A percentile compares a stretch with the other conserved stretches of the same genome.
phyloP scores from a whole-genome alignment of 2,888 invertebrate genomes.

The Acanthosepion esculentum region DNA sequence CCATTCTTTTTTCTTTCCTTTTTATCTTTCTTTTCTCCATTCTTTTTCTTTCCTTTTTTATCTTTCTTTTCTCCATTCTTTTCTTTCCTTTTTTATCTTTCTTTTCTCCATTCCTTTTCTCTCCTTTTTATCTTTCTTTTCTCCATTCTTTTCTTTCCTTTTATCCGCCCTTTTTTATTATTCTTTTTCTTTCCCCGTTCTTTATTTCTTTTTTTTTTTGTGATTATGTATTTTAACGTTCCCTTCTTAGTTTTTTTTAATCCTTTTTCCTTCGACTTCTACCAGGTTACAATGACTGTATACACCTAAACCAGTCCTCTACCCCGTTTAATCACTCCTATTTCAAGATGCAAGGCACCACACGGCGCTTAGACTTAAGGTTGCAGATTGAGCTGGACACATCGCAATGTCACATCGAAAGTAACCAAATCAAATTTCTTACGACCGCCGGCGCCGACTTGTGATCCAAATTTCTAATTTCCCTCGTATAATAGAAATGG shows the following conservation, averaged over 20 bases:
- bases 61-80: too few species aligned
- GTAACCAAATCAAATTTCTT: slow-evolving; percentile 16
- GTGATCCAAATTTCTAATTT: slow-evolving; percentile 8
- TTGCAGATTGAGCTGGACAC: not conserved
- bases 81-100: not conserved
- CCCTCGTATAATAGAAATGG: slow-evolving; percentile 15
- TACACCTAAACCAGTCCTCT: not conserved
- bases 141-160: too few species aligned
- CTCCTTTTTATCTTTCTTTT: accelerated
- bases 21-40: too few species aligned
- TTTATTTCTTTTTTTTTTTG: not conserved
- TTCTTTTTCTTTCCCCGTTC: not conserved
- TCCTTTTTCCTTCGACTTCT: not conserved
- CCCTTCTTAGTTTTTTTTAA: too few species aligned
- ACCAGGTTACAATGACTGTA: not conserved
- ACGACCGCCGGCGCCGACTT: not conserved
- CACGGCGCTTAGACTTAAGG: too few species aligned
- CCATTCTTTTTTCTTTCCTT: too few species aligned
- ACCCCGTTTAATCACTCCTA: too few species aligned
- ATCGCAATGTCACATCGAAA: not conserved
- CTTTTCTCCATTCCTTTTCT: not conserved
- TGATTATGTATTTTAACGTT: not conserved
- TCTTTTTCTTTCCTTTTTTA: too few species aligned
- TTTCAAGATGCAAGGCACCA: not conserved
- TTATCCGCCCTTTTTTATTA: too few species aligned